Evolutionary conservation across 1,140 invertebrate species (phyloP), one percentile per base, ranked within the genome.

Genomic region (Panulirus ornatus): DNA sequence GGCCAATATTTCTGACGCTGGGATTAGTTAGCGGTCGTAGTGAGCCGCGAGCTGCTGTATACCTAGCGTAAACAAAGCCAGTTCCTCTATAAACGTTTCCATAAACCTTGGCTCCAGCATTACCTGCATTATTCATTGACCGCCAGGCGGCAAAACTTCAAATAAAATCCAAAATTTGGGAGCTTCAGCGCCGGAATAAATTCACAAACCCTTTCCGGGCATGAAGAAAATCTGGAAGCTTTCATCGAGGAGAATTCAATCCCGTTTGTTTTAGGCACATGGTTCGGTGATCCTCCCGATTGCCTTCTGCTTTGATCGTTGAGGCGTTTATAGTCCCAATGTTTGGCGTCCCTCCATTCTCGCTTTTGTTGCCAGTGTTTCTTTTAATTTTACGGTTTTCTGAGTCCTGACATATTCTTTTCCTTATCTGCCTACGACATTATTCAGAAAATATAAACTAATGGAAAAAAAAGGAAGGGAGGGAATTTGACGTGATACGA

Each of bases 211-310:
- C 66, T 75, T 73, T 38, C 66, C 30, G 51, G 79, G 79, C 79
- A 89, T 73, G 87, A 83, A 89, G 87, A 89, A 89, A 89, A 89
- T 82, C 87, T 82, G 78, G 75, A 22, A 30, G 83, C 40, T 71
- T 89, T 73, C 87, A 89, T 89, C 63, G 87, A 36, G 87, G 87
- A 89, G 87, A 89, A 89, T 89, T 82, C 87, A 89, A 89, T 89
- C 87, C 87, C 87, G 87, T 89, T 89, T 82, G 87, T 82, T 89
- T 89, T 89, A 83, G 79, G 63, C 87, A 79, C 87, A 73, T 75
- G 87, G 87, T 89, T 89, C 87, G 83, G 63, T 89, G 87, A 89
- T 89, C 87, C 87, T 71, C 87, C 78, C 63, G 78, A 82, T 83
- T 82, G 79, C 78, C 78, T 82, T 75, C 79, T 73, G 79, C 87